phyloP scores from a whole-genome alignment of 2,113 vertebrate species.

The Lepus americanus region DNA sequence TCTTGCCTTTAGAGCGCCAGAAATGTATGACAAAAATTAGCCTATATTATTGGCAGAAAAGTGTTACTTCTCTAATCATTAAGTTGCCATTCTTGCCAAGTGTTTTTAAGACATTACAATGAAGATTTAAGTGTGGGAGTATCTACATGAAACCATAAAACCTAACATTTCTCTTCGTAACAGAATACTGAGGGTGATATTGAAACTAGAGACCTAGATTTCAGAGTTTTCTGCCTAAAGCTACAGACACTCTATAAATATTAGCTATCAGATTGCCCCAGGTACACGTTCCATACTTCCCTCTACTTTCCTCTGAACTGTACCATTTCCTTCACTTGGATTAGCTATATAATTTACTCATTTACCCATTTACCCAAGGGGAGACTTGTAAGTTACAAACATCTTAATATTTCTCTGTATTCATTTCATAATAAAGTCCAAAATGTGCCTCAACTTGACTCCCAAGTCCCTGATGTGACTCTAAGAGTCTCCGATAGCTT shows the following conservation, averaged over 20 bases:
- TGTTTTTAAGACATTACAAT: slow-evolving; percentile 20
- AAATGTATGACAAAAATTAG: slow-evolving; percentile 53
- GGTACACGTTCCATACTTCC: not conserved
- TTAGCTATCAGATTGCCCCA: not conserved
- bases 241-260: not conserved
- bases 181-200: not conserved
- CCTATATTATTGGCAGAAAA: not conserved
- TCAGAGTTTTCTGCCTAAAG: not conserved
- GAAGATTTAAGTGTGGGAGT: not conserved
- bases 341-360: not conserved
- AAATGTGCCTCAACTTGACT: not conserved
- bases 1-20: not conserved
- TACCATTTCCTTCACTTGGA: not conserved
- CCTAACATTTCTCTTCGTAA: slow-evolving; percentile 25
- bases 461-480: not conserved
- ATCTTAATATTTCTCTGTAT: not conserved
- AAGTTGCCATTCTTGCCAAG: slow-evolving; percentile 52
- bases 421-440: not conserved
- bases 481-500: not conserved
- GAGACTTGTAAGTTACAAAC: slow-evolving; percentile 27
- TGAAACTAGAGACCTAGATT: not conserved
- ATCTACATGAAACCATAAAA: slow-evolving; percentile 15
- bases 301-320: not conserved
- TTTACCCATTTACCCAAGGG: not conserved
- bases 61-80: not conserved